Conservation (phyloP, 2,113 vertebrate species). For the Spea multiplicata region DNA sequence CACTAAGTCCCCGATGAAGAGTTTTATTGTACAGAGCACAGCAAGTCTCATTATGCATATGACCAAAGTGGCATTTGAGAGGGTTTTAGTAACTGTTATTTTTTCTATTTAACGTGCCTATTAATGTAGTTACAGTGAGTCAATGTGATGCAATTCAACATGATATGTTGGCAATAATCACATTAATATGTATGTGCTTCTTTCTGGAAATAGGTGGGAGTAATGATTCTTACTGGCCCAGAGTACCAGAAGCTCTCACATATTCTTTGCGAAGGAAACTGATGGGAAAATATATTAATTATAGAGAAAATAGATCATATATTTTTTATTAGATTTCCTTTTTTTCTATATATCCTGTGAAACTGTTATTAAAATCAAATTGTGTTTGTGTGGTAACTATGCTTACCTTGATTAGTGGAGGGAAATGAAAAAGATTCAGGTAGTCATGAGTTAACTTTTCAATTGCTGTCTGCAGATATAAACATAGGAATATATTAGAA, state of each 20-base stretch:
- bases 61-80: constrained; percentile 25
- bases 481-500: too few relatives aligned
- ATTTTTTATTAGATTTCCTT: too few relatives aligned
- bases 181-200: neutral
- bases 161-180: neutral
- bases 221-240: neutral
- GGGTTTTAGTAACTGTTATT: constrained; percentile 25
- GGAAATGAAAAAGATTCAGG: constrained; percentile 92
- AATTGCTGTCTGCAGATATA: constrained; percentile 80
- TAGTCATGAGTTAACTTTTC: constrained; percentile 91
- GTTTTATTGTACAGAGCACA: constrained; percentile 35
- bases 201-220: neutral
- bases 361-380: too few relatives aligned
- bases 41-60: constrained; percentile 32
- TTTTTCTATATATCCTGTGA: too few relatives aligned
- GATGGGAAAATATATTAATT: too few relatives aligned
- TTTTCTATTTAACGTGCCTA: neutral
- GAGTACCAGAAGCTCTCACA: neutral
- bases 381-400: too few relatives aligned
- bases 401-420: constrained; percentile 88
- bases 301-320: too few relatives aligned
- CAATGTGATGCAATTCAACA: neutral
- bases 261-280: neutral
- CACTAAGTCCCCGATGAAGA: constrained; percentile 29
- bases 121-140: neutral